These are phyloP conservation scores for Anseranas semipalmata DNA, from an alignment of 2,113 vertebrate species.

Conservation along the genomic window DNA sequence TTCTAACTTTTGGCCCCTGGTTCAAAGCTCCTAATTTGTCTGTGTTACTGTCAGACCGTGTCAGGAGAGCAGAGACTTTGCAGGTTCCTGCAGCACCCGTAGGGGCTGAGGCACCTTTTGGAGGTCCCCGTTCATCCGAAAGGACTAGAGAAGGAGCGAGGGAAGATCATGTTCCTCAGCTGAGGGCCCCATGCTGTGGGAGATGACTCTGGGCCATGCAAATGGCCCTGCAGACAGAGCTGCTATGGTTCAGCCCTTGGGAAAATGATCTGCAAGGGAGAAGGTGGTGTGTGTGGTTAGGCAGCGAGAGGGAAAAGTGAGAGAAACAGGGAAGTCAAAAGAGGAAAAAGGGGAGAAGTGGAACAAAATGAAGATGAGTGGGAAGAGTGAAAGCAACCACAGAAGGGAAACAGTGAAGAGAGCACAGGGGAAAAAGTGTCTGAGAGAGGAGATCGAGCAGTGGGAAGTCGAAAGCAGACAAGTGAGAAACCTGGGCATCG, in stretches of 20 bases:
- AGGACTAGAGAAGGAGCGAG: not conserved
- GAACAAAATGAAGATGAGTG: not conserved
- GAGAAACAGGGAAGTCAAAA: not conserved
- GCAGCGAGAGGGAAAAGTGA: not conserved
- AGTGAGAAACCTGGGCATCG: not conserved
- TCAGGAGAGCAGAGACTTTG: not conserved
- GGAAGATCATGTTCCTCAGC: not conserved
- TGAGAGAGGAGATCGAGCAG: not conserved
- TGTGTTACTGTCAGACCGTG: not conserved
- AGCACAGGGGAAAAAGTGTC: not conserved
- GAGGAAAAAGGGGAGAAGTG: not conserved
- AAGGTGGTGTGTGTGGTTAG: not conserved
- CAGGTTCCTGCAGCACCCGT: not conserved
- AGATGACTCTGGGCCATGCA: not conserved
- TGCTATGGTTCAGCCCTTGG: not conserved
- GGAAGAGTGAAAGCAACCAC: not conserved
- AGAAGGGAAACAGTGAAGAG: not conserved
- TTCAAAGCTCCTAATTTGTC: accelerated
- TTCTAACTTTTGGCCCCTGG: not conserved
- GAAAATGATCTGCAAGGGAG: not conserved
- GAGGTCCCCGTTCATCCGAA: not conserved
- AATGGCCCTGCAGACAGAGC: not conserved
- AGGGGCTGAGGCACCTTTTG: not conserved
- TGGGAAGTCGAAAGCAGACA: not conserved
- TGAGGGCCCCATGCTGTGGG: not conserved